Percentiles rank a stretch among this genome's conserved stretches.
Conservation (phyloP, 2,888 invertebrate genomes). For the Heliconius ismenius region DNA sequence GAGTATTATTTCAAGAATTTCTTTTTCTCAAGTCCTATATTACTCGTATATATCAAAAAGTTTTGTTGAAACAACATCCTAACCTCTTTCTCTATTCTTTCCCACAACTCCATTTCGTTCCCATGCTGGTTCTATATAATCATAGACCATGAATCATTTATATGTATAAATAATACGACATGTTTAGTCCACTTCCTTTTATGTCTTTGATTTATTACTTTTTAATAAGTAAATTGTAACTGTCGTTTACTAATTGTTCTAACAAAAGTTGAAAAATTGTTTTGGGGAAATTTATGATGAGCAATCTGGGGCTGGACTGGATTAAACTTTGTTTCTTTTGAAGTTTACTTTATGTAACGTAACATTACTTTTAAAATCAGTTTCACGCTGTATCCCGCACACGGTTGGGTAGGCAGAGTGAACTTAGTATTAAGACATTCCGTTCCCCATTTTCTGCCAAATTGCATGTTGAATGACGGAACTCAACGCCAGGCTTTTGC, state of each 20-base stretch:
- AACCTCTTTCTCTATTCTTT: constrained; percentile 8
- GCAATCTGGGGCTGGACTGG: no score
- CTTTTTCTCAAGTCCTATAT: background rate
- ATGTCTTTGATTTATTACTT: constrained; percentile 30
- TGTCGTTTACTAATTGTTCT: constrained; percentile 12
- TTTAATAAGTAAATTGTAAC: constrained; percentile 32
- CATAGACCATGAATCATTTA: constrained; percentile 33
- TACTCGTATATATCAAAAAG: background rate
- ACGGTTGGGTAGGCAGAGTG: no score
- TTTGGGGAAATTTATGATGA: background rate
- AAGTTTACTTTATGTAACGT: no score
- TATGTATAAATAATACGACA: constrained; percentile 24
- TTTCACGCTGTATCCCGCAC: no score
- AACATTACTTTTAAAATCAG: no score
- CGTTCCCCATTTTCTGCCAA: no score
- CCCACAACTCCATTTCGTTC: constrained; percentile 19
- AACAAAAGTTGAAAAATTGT: constrained; percentile 12
- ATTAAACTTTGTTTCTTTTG: no score
- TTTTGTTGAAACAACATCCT: background rate
- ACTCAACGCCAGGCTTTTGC: no score
- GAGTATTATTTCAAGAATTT: background rate
- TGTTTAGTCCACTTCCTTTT: constrained; percentile 23
- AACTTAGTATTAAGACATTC: no score
- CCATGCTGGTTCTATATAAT: constrained; percentile 23
- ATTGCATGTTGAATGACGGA: no score